phyloP scores from a whole-genome alignment of 2,797 vertebrate genomes.

The Xenentodon cancila region DNA sequence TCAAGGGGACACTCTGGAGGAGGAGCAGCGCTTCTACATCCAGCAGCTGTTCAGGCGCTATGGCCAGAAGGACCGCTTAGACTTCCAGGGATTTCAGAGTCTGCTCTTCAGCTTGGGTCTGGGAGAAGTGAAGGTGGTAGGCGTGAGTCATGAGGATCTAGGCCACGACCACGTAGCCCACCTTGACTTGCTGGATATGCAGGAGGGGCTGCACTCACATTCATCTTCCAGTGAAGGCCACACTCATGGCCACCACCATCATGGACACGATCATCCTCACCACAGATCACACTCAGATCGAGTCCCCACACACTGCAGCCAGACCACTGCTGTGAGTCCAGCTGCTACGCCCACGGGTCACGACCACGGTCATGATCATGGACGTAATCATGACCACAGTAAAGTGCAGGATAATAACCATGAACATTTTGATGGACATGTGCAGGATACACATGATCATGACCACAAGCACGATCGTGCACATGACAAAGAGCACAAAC shows the following conservation, averaged over 20 bases:
- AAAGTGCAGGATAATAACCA: slow-evolving; percentile 53
- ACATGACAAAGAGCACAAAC: slow-evolving; percentile 52
- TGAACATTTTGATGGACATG: slow-evolving; percentile 62
- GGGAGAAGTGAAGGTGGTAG: slow-evolving; percentile 91
- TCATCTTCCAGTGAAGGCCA: slow-evolving; percentile 58
- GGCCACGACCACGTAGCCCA: slow-evolving; percentile 96
- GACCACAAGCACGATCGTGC: slow-evolving; percentile 45
- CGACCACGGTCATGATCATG: slow-evolving; percentile 20
- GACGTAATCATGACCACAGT: slow-evolving; percentile 25
- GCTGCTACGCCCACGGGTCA: slow-evolving; percentile 41
- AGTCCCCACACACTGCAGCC: slow-evolving; percentile 53
- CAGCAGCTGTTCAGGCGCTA: slow-evolving; percentile 93
- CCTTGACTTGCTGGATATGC: slow-evolving; percentile 89
- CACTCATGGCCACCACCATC: background rate
- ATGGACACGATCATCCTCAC: slow-evolving; percentile 40
- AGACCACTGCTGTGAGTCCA: slow-evolving; percentile 15
- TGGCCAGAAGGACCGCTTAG: slow-evolving; percentile 88
- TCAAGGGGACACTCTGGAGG: slow-evolving; percentile 82
- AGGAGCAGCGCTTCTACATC: slow-evolving; percentile 93
- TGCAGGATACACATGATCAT: slow-evolving; percentile 28
- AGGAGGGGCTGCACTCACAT: slow-evolving; percentile 89
- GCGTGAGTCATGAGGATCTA: slow-evolving; percentile 89
- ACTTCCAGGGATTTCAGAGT: slow-evolving; percentile 93
- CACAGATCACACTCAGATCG: slow-evolving; percentile 46
- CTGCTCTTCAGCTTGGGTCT: slow-evolving; percentile 92